Evolutionary conservation across 2,113 vertebrate genomes (phyloP), one percentile per base, ranked within the genome.

Genomic region (Pedetes capensis): DNA sequence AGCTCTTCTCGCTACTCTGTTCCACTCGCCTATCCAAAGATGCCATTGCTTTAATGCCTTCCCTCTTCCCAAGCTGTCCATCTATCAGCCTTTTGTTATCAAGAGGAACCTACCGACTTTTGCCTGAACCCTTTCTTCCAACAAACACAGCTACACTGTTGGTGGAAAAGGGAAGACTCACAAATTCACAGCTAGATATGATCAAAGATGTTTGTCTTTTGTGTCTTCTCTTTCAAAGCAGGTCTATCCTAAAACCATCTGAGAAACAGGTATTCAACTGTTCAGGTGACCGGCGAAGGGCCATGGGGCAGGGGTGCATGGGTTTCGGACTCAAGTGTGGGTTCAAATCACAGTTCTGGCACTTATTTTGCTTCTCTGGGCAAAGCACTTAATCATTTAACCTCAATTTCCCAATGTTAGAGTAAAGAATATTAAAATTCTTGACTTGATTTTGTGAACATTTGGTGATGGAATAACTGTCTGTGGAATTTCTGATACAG

Each of bases 381-480:
- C 27, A 93, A 69, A 94, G 44, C 29, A 82, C 61, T 57, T 79
- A 29, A 49, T 18, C 14, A 8, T 37, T 74, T 69, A 29, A n/a
- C 51, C n/a, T 90, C 25, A 23, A 59, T 74, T 92, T 95, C 44
- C 80, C 53, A 79, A 27, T 49, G 47, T 80, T 74, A 92, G 51
- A 69, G 27, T 66, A 47, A 88, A 86, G 59, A 80, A 69, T 72
- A 83, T 85, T 61, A 83, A 84, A 59, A 61, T 37, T n/a, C n/a
- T 80, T 79, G 59, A 51, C 64, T 92, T 74, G 85, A 23, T 66
- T 94, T 57, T 39, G 17, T 80, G 32, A 93, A 2, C 11, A 79
- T 66, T 78, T 51, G 76, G 44, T 81, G 59, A 49, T 76, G 87
- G 55, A 49, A 71, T 49, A 53, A 66, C 53, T 88, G 27, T 63